Conservation (phyloP, 64 coral and sea anemone species). For the Dendronephthya gigantea region DNA sequence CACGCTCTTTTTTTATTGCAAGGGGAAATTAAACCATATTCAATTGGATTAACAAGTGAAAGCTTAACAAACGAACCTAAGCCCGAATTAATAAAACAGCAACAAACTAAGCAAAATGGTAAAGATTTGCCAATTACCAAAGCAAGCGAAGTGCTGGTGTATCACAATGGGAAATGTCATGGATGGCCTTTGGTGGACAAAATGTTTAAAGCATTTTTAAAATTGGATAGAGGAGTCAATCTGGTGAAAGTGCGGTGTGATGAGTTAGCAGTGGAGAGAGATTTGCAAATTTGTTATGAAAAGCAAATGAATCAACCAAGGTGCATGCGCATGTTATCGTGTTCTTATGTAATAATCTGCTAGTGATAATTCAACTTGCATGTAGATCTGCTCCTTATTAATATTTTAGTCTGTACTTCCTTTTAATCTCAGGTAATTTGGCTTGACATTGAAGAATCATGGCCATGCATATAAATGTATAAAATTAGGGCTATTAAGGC, state of each 20-base stretch:
- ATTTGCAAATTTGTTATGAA: conserved; percentile 43
- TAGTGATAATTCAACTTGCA: too few species aligned
- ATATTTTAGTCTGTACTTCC: too few species aligned
- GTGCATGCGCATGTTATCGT: neutral
- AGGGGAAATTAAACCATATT: neutral
- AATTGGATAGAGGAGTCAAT: conserved; percentile 56
- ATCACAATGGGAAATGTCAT: conserved; percentile 21
- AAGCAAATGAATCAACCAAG: conserved; percentile 41
- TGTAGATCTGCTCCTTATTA: neutral
- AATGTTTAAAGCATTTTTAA: conserved; percentile 66
- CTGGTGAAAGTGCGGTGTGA: conserved; percentile 36
- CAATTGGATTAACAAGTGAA: neutral
- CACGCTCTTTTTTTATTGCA: conserved; percentile 65
- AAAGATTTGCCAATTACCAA: neutral
- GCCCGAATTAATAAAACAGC: neutral
- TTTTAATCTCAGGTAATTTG: too few species aligned
- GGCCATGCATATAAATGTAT: too few species aligned
- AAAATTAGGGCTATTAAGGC: too few species aligned
- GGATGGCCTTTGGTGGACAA: conserved; percentile 51
- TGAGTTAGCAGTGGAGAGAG: conserved; percentile 16
- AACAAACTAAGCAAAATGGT: neutral
- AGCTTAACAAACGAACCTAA: neutral
- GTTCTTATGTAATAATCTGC: too few species aligned
- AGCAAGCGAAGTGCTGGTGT: conserved; percentile 25
- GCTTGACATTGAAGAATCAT: too few species aligned